Conservation (phyloP, 2,797 vertebrate genomes). For the Alectoris magna region DNA sequence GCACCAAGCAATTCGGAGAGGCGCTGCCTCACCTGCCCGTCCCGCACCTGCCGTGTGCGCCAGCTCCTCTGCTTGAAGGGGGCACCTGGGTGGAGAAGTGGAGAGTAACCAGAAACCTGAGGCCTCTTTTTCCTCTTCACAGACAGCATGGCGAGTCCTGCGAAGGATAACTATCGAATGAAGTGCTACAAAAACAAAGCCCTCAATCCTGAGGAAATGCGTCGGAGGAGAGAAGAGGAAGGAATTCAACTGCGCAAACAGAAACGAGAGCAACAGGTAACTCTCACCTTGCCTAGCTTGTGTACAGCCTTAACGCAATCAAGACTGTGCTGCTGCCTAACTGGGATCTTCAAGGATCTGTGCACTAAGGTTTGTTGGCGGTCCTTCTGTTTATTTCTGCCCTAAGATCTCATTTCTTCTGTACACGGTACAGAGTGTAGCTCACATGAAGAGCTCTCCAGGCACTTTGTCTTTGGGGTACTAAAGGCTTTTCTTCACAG, state of each 20-base stretch:
- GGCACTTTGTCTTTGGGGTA: neutral
- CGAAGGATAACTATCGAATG: slow-evolving; percentile 97
- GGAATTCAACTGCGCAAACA: slow-evolving; percentile 98
- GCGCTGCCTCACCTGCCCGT: too few species aligned
- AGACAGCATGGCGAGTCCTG: slow-evolving; percentile 97
- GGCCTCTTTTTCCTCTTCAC: neutral
- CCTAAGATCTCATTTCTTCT: neutral
- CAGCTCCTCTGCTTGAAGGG: too few species aligned
- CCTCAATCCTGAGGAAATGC: slow-evolving; percentile 97
- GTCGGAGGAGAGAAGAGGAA: slow-evolving; percentile 94
- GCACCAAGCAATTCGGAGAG: neutral
- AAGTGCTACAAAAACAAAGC: slow-evolving; percentile 99
- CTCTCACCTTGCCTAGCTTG: neutral
- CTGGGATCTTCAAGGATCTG: neutral
- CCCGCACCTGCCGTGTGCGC: rapidly evolving
- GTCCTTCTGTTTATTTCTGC: neutral
- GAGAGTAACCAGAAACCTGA: neutral
- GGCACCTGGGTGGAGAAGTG: neutral
- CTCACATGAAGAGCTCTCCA: neutral
- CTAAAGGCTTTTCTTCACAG: neutral
- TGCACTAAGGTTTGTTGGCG: neutral
- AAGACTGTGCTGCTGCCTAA: slow-evolving; percentile 21
- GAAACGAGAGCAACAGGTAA: slow-evolving; percentile 97
- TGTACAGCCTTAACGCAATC: neutral
- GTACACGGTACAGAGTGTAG: neutral